Conservation (phyloP, 2,797 vertebrate genomes). For the Coregonus suidteri region DNA sequence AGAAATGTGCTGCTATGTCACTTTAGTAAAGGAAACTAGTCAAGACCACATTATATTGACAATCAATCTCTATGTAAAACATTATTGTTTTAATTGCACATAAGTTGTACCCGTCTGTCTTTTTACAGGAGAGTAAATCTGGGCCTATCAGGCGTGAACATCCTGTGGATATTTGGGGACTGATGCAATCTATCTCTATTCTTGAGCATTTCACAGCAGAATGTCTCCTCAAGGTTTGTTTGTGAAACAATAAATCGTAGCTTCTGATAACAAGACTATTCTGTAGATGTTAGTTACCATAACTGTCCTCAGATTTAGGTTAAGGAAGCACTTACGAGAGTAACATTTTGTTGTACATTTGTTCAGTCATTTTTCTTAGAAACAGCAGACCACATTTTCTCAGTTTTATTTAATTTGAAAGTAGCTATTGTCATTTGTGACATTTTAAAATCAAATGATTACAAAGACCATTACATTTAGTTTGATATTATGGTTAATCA, state of each 20-base stretch:
- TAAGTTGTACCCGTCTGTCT: constrained; percentile 3
- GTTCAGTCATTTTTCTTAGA: too few relatives aligned
- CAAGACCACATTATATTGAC: not conserved
- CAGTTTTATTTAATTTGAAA: too few relatives aligned
- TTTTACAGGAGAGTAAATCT: constrained; percentile 89
- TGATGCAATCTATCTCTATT: constrained; percentile 52
- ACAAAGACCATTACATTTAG: not conserved
- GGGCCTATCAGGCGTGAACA: constrained; percentile 92
- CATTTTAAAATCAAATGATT: constrained; percentile 28
- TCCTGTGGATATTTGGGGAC: constrained; percentile 95
- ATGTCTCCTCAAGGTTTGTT: not conserved
- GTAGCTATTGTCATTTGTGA: not conserved
- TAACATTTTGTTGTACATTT: constrained; percentile 7
- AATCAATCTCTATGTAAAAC: not conserved
- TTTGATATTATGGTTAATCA: constrained; percentile 30
- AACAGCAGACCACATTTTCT: too few relatives aligned
- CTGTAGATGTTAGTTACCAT: not conserved
- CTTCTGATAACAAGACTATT: not conserved
- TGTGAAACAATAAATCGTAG: constrained; percentile 11
- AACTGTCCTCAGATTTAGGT: constrained; percentile 28
- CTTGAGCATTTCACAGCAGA: constrained; percentile 2
- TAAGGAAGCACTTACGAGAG: not conserved
- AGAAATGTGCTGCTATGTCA: not conserved
- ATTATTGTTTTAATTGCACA: not conserved
- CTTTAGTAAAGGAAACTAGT: not conserved